Conservation (phyloP, 2,113 vertebrate species). For the Anser brachyrhynchus region DNA sequence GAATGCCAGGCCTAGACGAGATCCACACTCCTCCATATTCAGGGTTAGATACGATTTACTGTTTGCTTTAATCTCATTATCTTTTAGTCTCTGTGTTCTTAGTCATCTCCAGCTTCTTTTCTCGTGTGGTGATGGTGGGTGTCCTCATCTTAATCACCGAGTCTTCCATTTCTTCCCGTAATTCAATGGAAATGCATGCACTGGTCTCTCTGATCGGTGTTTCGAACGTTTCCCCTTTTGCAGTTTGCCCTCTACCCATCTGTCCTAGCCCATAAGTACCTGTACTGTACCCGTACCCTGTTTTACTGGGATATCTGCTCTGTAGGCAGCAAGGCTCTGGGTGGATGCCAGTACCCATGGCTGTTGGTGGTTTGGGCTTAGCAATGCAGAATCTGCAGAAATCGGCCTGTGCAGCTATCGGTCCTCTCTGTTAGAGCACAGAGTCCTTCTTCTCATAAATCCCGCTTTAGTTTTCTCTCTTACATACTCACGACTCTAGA, state of each 20-base stretch:
- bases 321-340: background rate
- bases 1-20: background rate
- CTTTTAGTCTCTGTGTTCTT: background rate
- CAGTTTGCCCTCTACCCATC: too few species aligned
- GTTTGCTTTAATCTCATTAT: background rate
- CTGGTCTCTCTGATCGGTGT: background rate
- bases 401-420: background rate
- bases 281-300: fast-evolving
- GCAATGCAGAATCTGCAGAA: background rate
- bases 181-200: background rate
- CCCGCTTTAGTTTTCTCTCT: background rate
- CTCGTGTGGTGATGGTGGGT: background rate
- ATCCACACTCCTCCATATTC: fast-evolving
- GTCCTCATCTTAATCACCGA: background rate
- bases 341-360: background rate
- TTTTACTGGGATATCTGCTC: background rate
- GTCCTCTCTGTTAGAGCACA: background rate
- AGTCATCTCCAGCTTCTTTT: background rate
- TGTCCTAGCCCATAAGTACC: background rate
- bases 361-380: background rate
- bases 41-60: background rate
- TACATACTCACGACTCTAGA: fast-evolving
- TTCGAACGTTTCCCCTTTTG: fast-evolving
- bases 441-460: background rate
- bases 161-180: background rate